Evolutionary conservation across 2,797 vertebrate genomes (phyloP).

Genomic region (Alfaro cultratus): DNA sequence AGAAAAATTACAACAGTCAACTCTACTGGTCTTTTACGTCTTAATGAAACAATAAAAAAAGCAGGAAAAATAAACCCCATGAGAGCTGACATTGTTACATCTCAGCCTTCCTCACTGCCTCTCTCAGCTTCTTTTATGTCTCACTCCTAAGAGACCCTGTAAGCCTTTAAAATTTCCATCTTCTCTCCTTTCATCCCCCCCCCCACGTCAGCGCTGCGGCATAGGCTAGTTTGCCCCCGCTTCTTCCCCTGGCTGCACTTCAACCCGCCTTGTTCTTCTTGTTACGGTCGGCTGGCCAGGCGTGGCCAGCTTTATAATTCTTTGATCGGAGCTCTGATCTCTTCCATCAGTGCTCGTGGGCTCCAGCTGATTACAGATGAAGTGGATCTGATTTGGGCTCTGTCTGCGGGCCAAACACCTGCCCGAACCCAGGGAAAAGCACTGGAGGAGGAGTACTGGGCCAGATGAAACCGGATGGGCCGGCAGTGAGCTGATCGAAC

Average conservation of each 20-base stretch:
- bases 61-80: constrained; percentile 23
- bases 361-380: constrained; percentile 77
- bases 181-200: constrained; percentile 71
- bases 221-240: constrained; percentile 19
- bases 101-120: constrained; percentile 36
- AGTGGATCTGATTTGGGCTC: constrained; percentile 73
- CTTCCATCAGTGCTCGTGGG: constrained; percentile 65
- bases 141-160: constrained; percentile 54
- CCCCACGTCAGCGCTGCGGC: constrained; percentile 26
- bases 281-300: constrained; percentile 66
- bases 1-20: constrained; percentile 53
- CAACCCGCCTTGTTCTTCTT: constrained; percentile 51
- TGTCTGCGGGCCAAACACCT: constrained; percentile 76
- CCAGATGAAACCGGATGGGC: constrained; percentile 48
- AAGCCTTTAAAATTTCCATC: constrained; percentile 64
- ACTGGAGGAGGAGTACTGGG: constrained; percentile 44
- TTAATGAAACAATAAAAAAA: constrained; percentile 43
- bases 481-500: constrained; percentile 39
- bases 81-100: constrained; percentile 43
- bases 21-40: constrained; percentile 46
- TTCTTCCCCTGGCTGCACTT: constrained; percentile 1
- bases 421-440: constrained; percentile 55
- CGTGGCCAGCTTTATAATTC: constrained; percentile 67
- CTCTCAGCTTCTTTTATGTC: constrained; percentile 66
- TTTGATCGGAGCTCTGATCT: constrained; percentile 73